Evolutionary conservation across 2,888 invertebrate genomes (phyloP).

Genomic region (Hofmannophila pseudospretella): DNA sequence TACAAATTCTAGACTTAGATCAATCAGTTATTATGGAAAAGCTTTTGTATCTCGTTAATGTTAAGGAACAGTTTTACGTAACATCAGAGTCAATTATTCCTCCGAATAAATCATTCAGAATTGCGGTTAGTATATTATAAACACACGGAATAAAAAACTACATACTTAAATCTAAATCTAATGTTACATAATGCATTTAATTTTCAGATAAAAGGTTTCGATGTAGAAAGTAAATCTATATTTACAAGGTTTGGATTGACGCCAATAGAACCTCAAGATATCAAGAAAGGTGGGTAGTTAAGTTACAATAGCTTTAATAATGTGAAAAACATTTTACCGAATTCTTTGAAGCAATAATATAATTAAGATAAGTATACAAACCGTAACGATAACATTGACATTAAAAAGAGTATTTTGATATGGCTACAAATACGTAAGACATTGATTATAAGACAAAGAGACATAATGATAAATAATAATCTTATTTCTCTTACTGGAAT

Average conservation of each 20-base stretch:
- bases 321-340: too few relatives aligned
- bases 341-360: too few relatives aligned
- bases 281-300: conserved; percentile 20
- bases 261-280: conserved; percentile 30
- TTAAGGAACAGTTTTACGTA: conserved; percentile 32
- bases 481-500: too few relatives aligned
- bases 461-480: too few relatives aligned
- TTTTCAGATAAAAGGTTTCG: conserved; percentile 33
- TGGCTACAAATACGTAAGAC: too few relatives aligned
- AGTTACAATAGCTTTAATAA: too few relatives aligned
- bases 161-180: background rate
- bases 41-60: conserved; percentile 24
- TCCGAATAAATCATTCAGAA: conserved; percentile 34
- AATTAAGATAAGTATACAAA: too few relatives aligned
- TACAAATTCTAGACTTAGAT: conserved; percentile 30
- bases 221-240: conserved; percentile 19
- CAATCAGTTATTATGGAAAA: conserved; percentile 23
- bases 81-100: conserved; percentile 24
- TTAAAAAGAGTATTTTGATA: too few relatives aligned
- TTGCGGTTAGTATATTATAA: conserved; percentile 33
- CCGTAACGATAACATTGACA: too few relatives aligned
- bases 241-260: conserved; percentile 30
- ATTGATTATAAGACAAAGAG: too few relatives aligned
- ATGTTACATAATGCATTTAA: background rate
- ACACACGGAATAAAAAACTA: background rate